Conservation (phyloP, 2,888 invertebrate species). For the Dromius quadrimaculatus region DNA sequence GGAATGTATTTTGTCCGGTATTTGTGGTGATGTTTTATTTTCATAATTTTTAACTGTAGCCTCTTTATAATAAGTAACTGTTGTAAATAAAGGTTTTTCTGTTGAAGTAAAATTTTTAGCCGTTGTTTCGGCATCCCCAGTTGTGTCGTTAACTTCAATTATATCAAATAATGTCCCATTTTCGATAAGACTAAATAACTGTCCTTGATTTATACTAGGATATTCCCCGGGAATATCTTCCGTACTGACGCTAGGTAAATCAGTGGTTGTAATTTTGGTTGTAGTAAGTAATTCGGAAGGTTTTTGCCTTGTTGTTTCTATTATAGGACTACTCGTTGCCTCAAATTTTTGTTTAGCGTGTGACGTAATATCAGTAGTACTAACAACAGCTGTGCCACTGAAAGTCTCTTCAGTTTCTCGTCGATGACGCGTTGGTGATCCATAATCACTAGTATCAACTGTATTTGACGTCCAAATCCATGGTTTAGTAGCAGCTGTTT, state of each 20-base stretch:
- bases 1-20: constrained; percentile 24
- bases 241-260: constrained; percentile 53
- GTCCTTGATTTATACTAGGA: constrained; percentile 65
- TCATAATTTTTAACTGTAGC: constrained; percentile 53
- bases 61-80: constrained; percentile 59
- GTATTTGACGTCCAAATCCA: constrained; percentile 66
- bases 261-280: constrained; percentile 38
- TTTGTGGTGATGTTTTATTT: constrained; percentile 24
- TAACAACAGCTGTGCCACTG: constrained; percentile 51
- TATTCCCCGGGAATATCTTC: constrained; percentile 60
- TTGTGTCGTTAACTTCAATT: constrained; percentile 64
- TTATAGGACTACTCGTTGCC: constrained; percentile 1
- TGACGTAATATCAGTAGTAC: constrained; percentile 53
- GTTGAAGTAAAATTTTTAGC: constrained; percentile 29
- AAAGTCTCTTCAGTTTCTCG: constrained; percentile 65
- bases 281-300: constrained; percentile 26
- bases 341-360: constrained; percentile 56
- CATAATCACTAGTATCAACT: constrained; percentile 63
- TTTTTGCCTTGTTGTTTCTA: constrained; percentile 35
- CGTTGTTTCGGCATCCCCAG: constrained; percentile 56
- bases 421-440: constrained; percentile 64
- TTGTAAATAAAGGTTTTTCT: constrained; percentile 56
- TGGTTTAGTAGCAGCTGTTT: constrained; percentile 60
- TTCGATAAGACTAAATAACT: constrained; percentile 65
- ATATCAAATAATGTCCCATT: constrained; percentile 66